Base-by-base conservation (phyloP, 2,113 vertebrate genomes). In the Proteles cristata region DNA sequence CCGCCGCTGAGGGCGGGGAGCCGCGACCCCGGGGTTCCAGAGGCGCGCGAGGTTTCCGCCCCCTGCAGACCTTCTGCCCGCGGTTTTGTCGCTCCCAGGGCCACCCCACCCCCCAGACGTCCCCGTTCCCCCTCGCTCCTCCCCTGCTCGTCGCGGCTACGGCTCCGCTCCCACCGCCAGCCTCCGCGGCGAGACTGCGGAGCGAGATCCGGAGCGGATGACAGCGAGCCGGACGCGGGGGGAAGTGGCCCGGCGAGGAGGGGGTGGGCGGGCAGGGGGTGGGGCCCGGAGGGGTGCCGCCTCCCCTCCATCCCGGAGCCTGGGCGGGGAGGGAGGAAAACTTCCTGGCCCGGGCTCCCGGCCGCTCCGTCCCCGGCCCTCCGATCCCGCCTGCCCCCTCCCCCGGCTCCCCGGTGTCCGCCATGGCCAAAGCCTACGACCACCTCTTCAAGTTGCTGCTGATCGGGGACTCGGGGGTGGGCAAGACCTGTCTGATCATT, bases 391-490 rank as follows among this genome's bases (percentile, higher is more conserved):
- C 96, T 92, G 82, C 11, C 45, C 84, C 74, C 88, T 43, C 71
- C 76, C 87, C 93, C 84, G 35, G 55, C 50, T 71, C 93, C 92
- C 90, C 63, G 15, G 83, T 77, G 94, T 97, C 94, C 97, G 96
- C 97, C 97, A 98, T 98, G 98, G 99, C 99, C 98, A 99, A 99
- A 98, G 99, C 99, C 98, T 99, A 99, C 97, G 99, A 99, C 98
- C 99, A 99, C 97, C 99, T 99, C 89, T 99, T 99, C 99, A 99
- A 99, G 97, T 76, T 99, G 98, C 98, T 99, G 73, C 99, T 99
- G 66, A 99, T 99, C 98, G 99, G 99, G 89, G 99, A 99, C 98
- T 99, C 99, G 45, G 99, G 99, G 82, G 99, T 99, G 87, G 99
- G 99, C 12, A 99, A 99, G 98, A 99, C 99, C 0, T 99, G 99